Conservation (phyloP, 2,888 invertebrate species). For the Chrysodeixis includens region DNA sequence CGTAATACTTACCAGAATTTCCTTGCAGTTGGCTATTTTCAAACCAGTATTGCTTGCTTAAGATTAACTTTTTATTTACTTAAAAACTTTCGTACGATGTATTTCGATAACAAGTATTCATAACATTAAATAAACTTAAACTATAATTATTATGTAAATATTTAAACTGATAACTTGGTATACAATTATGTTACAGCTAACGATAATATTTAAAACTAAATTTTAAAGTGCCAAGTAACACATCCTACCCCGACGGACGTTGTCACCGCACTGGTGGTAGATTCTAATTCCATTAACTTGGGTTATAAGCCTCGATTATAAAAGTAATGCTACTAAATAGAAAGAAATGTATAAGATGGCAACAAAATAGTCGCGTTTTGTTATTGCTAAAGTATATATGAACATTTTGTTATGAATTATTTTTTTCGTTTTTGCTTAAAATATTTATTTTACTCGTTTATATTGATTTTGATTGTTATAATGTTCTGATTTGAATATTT, state of each 20-base stretch:
- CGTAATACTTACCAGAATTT: constrained; percentile 47
- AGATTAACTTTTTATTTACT: constrained; percentile 50
- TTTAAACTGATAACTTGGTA: constrained; percentile 28
- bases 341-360: constrained; percentile 18
- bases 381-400: constrained; percentile 25
- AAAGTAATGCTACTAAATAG: constrained; percentile 12
- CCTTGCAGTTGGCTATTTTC: constrained; percentile 29
- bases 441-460: neutral
- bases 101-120: constrained; percentile 36
- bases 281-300: constrained; percentile 25
- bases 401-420: neutral
- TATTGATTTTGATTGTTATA: neutral
- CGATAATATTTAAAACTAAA: constrained; percentile 57
- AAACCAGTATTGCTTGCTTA: constrained; percentile 46
- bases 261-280: constrained; percentile 65
- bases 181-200: constrained; percentile 42
- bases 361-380: constrained; percentile 36
- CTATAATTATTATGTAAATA: constrained; percentile 25
- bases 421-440: neutral
- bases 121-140: constrained; percentile 21
- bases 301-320: neutral
- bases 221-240: constrained; percentile 63
- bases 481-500: neutral
- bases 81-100: constrained; percentile 35
- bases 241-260: constrained; percentile 61